Evolutionary conservation across 53 echinoderm and acorn worm genomes (phyloP).

Genomic region (Paracentrotus lividus): DNA sequence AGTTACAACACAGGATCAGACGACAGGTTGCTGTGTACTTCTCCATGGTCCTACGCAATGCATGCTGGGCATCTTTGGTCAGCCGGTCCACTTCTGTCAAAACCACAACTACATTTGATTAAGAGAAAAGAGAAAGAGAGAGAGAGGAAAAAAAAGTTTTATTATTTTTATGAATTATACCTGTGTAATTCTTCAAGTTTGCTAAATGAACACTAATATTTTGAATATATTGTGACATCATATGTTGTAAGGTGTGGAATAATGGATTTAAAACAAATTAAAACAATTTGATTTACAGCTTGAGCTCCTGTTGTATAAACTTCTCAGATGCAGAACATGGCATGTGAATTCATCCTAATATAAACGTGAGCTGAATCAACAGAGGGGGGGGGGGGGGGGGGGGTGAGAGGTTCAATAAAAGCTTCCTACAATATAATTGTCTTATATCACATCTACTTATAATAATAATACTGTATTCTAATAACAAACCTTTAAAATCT

Average conservation of each 20-base stretch:
- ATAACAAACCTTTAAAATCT: conserved; percentile 92
- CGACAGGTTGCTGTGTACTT: conserved; percentile 97
- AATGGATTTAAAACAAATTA: background rate
- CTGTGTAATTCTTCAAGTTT: too few relatives aligned
- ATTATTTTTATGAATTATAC: background rate
- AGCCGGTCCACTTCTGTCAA: conserved; percentile 96
- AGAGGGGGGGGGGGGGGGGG: too few relatives aligned
- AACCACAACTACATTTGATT: conserved; percentile 80
- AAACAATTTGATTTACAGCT: background rate
- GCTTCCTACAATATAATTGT: too few relatives aligned
- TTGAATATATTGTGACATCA: too few relatives aligned
- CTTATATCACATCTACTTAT: too few relatives aligned
- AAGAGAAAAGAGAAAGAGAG: background rate
- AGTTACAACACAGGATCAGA: conserved; percentile 94
- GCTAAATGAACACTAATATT: too few relatives aligned
- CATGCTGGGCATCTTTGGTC: conserved; percentile 99
- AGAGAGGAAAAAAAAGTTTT: background rate
- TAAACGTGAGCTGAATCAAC: too few relatives aligned
- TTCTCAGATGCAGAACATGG: background rate
- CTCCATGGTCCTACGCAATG: conserved; percentile 97
- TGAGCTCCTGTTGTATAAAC: background rate
- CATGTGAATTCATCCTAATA: too few relatives aligned
- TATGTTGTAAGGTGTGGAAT: too few relatives aligned
- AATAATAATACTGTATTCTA: background rate
- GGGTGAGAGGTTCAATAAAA: too few relatives aligned